phyloP scores from a whole-genome alignment of 1,140 invertebrate species.

The Drosophila bocki region DNA sequence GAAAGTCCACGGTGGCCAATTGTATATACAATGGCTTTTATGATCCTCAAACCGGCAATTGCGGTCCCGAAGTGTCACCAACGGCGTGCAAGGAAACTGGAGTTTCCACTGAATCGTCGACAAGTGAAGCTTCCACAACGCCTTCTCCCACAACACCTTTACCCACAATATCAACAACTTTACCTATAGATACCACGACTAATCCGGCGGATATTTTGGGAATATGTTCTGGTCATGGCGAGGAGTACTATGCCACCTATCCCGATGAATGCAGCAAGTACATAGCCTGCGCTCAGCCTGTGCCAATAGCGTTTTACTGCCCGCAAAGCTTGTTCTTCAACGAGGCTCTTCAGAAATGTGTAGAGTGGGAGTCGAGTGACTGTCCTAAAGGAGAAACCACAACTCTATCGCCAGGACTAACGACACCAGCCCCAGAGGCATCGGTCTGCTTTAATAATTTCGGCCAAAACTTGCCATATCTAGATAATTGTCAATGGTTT shows the following conservation, averaged over 20 bases:
- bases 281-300: constrained; percentile 53
- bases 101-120: constrained; percentile 2
- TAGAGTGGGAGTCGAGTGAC: constrained; percentile 52
- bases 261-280: constrained; percentile 71
- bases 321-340: constrained; percentile 52
- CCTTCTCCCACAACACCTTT: constrained; percentile 1
- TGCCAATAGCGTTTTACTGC: constrained; percentile 73
- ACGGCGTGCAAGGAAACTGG: constrained; percentile 52
- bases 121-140: not conserved
- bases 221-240: constrained; percentile 31
- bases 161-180: not conserved
- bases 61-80: constrained; percentile 54
- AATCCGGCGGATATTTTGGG: not conserved
- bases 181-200: constrained; percentile 13
- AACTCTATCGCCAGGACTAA: constrained; percentile 21
- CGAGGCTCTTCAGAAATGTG: constrained; percentile 45
- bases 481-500: constrained; percentile 58
- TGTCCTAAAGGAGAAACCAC: constrained; percentile 27
- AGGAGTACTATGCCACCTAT: constrained; percentile 55
- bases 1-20: constrained; percentile 29
- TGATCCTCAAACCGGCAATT: constrained; percentile 57
- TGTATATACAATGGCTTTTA: constrained; percentile 65
- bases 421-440: constrained; percentile 15
- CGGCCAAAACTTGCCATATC: constrained; percentile 38
- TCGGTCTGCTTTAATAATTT: constrained; percentile 35